Evolutionary conservation across 2,113 vertebrate genomes (phyloP).

Genomic region (Gymnobelideus leadbeateri): DNA sequence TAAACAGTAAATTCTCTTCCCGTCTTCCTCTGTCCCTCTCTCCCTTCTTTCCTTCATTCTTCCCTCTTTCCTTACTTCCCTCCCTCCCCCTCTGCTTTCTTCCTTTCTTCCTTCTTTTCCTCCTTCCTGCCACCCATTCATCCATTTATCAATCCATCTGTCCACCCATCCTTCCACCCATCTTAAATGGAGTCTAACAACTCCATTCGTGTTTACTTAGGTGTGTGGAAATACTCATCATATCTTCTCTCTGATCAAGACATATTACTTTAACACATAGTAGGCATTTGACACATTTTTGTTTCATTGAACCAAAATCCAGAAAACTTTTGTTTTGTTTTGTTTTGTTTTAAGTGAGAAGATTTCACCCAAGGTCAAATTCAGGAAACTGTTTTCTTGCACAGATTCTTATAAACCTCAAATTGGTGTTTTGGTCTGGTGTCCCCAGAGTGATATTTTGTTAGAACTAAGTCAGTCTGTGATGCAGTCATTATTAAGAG

Average conservation of each 20-base stretch:
- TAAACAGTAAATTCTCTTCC: too few relatives aligned
- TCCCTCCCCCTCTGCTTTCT: too few relatives aligned
- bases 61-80: too few relatives aligned
- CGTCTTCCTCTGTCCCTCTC: too few relatives aligned
- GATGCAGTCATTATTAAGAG: conserved; percentile 43
- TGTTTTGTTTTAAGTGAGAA: not conserved
- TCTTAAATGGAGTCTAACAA: too few relatives aligned
- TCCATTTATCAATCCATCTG: too few relatives aligned
- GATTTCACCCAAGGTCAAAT: not conserved
- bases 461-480: conserved; percentile 49
- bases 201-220: not conserved
- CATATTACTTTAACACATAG: not conserved
- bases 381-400: conserved; percentile 15
- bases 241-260: not conserved
- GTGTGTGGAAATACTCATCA: not conserved
- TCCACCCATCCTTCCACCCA: too few relatives aligned
- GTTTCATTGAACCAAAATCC: not conserved
- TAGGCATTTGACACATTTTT: not conserved
- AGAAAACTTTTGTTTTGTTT: not conserved
- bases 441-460: conserved; percentile 32
- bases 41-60: too few relatives aligned
- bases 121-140: too few relatives aligned
- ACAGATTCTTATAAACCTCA: conserved; percentile 46
- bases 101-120: too few relatives aligned
- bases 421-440: conserved; percentile 11